Evolutionary conservation across 2,113 vertebrate genomes (phyloP).

Genomic region (Neomonachus schauinslandi): DNA sequence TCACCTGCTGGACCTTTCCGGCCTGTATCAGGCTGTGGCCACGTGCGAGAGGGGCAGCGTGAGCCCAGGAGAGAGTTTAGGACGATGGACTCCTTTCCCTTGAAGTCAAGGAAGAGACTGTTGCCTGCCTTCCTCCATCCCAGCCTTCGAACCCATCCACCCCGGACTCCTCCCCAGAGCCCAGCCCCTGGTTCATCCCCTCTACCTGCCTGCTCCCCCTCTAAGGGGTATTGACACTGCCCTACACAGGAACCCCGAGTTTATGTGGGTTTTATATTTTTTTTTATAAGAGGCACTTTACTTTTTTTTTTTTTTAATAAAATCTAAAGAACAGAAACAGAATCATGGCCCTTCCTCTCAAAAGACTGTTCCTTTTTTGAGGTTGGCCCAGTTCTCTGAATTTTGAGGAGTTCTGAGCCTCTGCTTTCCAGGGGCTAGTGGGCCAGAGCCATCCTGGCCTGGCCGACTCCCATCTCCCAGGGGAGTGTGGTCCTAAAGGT

Average conservation of each 20-base stretch:
- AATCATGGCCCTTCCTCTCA: not conserved
- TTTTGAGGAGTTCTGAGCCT: not conserved
- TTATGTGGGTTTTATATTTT: slow-evolving; percentile 69
- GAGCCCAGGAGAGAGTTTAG: not conserved
- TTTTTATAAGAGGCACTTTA: slow-evolving; percentile 80
- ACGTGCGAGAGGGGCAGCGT: rapidly evolving
- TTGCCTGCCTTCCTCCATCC: not conserved
- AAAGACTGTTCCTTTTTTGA: not conserved
- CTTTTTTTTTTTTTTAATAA: slow-evolving; percentile 72
- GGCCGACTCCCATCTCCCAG: not conserved
- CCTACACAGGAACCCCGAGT: slow-evolving; percentile 11
- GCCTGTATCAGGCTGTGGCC: slow-evolving; percentile 63
- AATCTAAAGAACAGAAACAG: slow-evolving; percentile 17
- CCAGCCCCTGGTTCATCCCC: not conserved
- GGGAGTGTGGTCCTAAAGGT: not conserved
- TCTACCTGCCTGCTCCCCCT: not conserved
- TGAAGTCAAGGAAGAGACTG: not conserved
- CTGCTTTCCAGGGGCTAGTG: not conserved
- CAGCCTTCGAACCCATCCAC: not conserved
- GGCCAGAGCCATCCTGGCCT: not conserved
- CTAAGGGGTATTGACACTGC: slow-evolving; percentile 48
- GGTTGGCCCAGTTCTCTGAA: not conserved
- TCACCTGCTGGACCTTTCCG: not conserved
- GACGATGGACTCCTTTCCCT: not conserved
- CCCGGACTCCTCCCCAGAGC: not conserved